phyloP scores from a whole-genome alignment of 2,888 invertebrate genomes.

The Nomada fucata region DNA sequence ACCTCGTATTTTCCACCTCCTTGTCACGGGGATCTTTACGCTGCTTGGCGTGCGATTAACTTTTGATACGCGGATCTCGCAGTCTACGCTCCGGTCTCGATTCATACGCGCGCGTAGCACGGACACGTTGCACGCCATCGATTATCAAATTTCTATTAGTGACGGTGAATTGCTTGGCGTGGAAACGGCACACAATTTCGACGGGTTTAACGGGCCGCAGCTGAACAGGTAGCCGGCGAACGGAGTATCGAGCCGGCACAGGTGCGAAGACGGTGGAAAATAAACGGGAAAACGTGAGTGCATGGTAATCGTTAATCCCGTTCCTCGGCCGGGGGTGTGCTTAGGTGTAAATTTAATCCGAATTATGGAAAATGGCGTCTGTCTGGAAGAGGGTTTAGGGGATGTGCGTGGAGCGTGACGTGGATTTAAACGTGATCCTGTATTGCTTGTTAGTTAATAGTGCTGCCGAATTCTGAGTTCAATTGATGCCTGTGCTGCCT shows the following conservation, averaged over 20 bases:
- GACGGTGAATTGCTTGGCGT: constrained; percentile 37
- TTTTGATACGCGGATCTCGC: constrained; percentile 60
- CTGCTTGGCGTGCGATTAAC: constrained; percentile 62
- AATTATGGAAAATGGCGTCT: constrained; percentile 76
- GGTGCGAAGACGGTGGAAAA: constrained; percentile 21
- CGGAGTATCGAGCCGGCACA: constrained; percentile 4
- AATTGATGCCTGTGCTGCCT: too few relatives aligned
- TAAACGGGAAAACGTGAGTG: constrained; percentile 57
- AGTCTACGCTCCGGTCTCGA: constrained; percentile 56
- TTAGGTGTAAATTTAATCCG: constrained; percentile 72
- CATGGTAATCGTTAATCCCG: constrained; percentile 76
- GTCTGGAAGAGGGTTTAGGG: constrained; percentile 28
- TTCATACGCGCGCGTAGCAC: constrained; percentile 39
- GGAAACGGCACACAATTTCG: constrained; percentile 48
- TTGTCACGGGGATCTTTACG: constrained; percentile 34
- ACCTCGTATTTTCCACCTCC: constrained; percentile 36
- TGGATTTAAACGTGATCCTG: neutral
- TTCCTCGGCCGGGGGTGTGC: constrained; percentile 57
- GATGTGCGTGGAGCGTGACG: neutral
- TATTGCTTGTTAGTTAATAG: neutral
- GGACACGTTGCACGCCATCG: constrained; percentile 38
- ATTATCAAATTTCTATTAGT: constrained; percentile 71
- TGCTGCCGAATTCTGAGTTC: too few relatives aligned
- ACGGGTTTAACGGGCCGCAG: constrained; percentile 36
- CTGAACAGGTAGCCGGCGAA: constrained; percentile 1